Base-by-base conservation (phyloP, 2,797 vertebrate genomes). In the Scleropages formosus region DNA sequence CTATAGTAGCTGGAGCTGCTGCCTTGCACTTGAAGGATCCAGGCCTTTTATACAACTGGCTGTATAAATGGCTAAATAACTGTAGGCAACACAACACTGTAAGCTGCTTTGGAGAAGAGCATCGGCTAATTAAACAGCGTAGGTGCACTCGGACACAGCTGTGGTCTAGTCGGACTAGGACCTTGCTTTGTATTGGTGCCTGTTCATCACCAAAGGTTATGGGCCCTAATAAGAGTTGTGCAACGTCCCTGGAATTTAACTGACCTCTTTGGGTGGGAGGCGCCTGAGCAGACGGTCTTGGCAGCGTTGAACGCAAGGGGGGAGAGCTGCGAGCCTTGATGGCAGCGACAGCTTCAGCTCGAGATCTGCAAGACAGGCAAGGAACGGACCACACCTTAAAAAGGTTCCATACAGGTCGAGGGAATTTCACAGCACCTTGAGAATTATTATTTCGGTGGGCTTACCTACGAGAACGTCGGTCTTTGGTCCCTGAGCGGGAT, bases 391-490 rank as follows among this genome's bases (percentile, higher is more conserved):
- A 46, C 46, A 20, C 7, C 18, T 59, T 72, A 18, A 59, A 24
- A 27, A 64, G 13, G 56, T 39, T 39, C 3, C 9, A 22, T 11
- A 15, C 24, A 60, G 11, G 51, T 2, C 3, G 31, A n/a, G 27
- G 9, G 18, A 22, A 12, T 59, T 70, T 20, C 9, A 15, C 31
- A n/a, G 18, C 7, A 16, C 9, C n/a, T 4, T 12, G 1, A 49
- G 31, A n/a, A 31, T 46, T 3, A 59, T 27, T 20, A 27, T 58
- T 11, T 47, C 15, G 24, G 62, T 65, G 62, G 20, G 64, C 26
- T 78, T 85, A 93, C 93, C 89, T 93, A 82, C 89, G 90, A 4
- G 90, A 88, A 0, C 90, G 89, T 74, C 87, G 90, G 77, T 93
- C 92, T 78, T 83, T 84, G 71, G 75, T 77, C 0, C 82, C 78